Evolutionary conservation across 2,797 vertebrate species (phyloP).

Genomic region (Rhinoraja longicauda): DNA sequence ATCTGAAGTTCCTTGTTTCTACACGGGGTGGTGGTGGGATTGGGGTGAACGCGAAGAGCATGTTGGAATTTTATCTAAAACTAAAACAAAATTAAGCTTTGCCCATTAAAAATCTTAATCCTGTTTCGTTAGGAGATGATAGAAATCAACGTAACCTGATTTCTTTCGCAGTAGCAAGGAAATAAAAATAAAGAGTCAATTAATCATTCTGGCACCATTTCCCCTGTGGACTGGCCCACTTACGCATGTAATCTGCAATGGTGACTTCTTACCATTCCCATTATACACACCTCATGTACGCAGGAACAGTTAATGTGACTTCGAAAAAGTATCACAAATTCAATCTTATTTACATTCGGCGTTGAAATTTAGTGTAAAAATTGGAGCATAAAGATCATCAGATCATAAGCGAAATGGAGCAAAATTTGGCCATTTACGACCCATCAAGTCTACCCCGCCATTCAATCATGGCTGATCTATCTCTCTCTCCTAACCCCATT

Average conservation of each 20-base stretch:
- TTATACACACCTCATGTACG: background rate
- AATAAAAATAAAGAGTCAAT: background rate
- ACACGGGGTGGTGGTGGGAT: too few species aligned
- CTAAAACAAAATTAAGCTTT: too few species aligned
- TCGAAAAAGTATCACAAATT: background rate
- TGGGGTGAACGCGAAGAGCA: background rate
- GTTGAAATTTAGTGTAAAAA: background rate
- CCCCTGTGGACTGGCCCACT: conserved; percentile 22
- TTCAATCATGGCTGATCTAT: too few species aligned
- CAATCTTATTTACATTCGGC: background rate
- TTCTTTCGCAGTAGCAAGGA: background rate
- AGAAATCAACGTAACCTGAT: background rate
- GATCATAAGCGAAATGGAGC: too few species aligned
- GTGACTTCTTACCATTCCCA: background rate
- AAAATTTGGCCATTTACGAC: too few species aligned
- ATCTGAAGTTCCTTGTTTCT: too few species aligned
- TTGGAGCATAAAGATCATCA: background rate
- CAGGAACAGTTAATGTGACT: background rate
- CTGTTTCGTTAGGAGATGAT: background rate
- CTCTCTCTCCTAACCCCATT: too few species aligned
- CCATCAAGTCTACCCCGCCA: too few species aligned
- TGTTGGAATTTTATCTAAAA: too few species aligned
- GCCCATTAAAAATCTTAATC: background rate
- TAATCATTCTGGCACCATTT: background rate
- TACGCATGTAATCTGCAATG: background rate